Conservation (phyloP, 2,797 vertebrate genomes). For the Rhinichthys osculus region DNA sequence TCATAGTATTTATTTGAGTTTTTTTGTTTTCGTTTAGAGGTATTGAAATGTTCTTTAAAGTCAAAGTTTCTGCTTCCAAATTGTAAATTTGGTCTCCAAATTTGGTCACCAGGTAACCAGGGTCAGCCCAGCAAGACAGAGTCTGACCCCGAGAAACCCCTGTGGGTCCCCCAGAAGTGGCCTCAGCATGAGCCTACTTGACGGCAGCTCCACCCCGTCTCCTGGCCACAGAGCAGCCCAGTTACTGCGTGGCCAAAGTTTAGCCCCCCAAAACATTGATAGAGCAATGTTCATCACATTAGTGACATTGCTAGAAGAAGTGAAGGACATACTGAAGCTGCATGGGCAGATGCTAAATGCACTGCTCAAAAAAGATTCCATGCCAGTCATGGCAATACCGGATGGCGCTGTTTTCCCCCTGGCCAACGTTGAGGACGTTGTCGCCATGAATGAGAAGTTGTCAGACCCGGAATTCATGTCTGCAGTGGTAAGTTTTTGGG, state of each 20-base stretch:
- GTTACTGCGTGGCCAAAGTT: slow-evolving; percentile 21
- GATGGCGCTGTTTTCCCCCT: slow-evolving; percentile 17
- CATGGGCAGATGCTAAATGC: slow-evolving; percentile 24
- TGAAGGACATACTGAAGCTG: slow-evolving; percentile 14
- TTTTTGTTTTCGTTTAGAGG: slow-evolving; percentile 17
- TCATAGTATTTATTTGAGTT: slow-evolving; percentile 7
- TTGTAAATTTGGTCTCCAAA: background rate
- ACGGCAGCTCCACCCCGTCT: background rate
- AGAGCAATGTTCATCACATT: slow-evolving; percentile 5
- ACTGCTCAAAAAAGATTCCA: slow-evolving; percentile 26
- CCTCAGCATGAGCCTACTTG: slow-evolving; percentile 15
- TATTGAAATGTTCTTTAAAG: slow-evolving; percentile 18
- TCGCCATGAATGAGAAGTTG: background rate
- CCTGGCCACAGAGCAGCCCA: slow-evolving; percentile 13
- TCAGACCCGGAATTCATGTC: slow-evolving; percentile 22
- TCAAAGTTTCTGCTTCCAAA: slow-evolving; percentile 19
- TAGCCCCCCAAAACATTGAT: background rate
- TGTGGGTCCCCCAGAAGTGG: slow-evolving; percentile 18
- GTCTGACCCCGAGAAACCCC: slow-evolving; percentile 22
- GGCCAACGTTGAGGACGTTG: slow-evolving; percentile 11
- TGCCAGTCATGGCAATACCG: background rate
- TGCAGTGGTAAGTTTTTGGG: slow-evolving; percentile 21
- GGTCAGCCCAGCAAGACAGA: slow-evolving; percentile 6
- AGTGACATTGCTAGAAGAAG: slow-evolving; percentile 19
- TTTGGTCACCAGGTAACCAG: background rate